phyloP scores from a whole-genome alignment of 2,113 vertebrate species.

The Holacanthus passer region DNA sequence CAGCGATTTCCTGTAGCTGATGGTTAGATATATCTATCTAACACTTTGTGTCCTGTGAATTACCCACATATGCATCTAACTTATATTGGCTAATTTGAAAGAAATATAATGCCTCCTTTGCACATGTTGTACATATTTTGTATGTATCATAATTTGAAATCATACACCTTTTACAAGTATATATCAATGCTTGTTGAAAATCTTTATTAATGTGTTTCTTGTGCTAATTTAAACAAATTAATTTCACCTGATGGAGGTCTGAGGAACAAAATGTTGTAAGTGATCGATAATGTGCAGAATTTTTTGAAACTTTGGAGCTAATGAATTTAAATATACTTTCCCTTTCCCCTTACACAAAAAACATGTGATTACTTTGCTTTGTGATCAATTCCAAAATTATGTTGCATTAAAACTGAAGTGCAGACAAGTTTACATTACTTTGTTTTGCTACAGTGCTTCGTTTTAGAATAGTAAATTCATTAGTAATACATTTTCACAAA shows the following conservation, averaged over 20 bases:
- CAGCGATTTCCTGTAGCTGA: no score
- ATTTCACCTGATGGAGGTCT: background rate
- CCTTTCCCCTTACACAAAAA: background rate
- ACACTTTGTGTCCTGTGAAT: background rate
- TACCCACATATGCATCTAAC: background rate
- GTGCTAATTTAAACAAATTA: background rate
- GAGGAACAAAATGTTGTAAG: background rate
- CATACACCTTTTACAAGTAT: no score
- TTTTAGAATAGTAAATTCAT: constrained; percentile 1
- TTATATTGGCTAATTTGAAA: no score
- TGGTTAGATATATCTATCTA: background rate
- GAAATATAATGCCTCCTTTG: no score
- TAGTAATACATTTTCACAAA: background rate
- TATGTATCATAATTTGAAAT: no score
- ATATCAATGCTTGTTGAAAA: constrained; percentile 4
- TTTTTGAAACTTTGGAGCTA: background rate
- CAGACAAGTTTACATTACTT: no score
- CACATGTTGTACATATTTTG: background rate
- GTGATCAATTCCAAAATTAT: background rate
- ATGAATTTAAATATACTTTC: no score
- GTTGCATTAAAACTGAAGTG: no score
- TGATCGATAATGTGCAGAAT: background rate
- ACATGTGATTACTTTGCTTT: background rate
- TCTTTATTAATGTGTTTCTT: background rate
- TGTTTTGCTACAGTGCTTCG: no score